These are phyloP conservation scores for Aurelia sp. DNA, from an alignment of 30 jellyfish, hydroid and myxozoan genomes.

Conservation along the genomic window DNA sequence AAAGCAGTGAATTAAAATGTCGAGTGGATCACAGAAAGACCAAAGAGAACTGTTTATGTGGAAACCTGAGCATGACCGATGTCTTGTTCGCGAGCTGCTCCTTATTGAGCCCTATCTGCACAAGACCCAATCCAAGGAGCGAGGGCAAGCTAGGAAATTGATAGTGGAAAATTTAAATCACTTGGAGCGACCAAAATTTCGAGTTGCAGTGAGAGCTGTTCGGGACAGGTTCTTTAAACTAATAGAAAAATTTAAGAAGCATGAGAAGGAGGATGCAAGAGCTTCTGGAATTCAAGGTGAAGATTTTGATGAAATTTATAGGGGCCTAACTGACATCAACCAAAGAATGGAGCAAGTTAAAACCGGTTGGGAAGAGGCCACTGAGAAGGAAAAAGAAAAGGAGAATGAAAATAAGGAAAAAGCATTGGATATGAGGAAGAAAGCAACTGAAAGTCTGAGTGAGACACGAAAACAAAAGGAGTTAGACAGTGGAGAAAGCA, in stretches of 20 bases:
- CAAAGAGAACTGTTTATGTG: conserved; percentile 66
- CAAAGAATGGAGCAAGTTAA: neutral
- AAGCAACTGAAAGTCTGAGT: too few species aligned
- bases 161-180: conserved; percentile 46
- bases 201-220: conserved; percentile 63
- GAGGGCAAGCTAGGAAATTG: conserved; percentile 70
- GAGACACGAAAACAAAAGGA: too few species aligned
- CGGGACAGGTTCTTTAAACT: conserved; percentile 64
- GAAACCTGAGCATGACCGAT: conserved; percentile 47
- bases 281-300: conserved; percentile 61
- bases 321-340: too few species aligned
- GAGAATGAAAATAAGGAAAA: too few species aligned
- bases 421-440: too few species aligned
- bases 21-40: neutral
- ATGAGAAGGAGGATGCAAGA: conserved; percentile 33
- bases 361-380: neutral
- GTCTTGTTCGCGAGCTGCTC: conserved; percentile 48
- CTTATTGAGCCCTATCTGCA: conserved; percentile 55
- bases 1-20: conserved; percentile 9
- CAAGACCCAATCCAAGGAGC: conserved; percentile 64
- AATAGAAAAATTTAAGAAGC: conserved; percentile 21
- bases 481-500: neutral
- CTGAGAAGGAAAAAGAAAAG: too few species aligned
- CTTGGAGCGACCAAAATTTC: conserved; percentile 50
- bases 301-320: conserved; percentile 39